A percentile compares a stretch with the other conserved stretches of the same genome.
These are phyloP conservation scores for Coelinius sp. DNA, from an alignment of 2,888 invertebrate genomes.

Conservation along the genomic window DNA sequence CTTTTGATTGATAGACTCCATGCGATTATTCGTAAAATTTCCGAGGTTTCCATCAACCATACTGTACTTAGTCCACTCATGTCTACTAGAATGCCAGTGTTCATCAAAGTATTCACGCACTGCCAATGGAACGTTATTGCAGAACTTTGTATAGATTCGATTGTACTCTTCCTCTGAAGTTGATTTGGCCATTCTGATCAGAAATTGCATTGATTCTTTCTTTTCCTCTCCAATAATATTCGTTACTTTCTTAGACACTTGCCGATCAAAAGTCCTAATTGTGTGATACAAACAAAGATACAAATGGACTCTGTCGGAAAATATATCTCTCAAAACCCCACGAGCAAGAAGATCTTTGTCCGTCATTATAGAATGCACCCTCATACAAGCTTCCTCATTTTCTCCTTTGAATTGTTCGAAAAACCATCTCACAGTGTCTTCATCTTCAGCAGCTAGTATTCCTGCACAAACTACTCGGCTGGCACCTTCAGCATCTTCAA, in stretches of 20 bases:
- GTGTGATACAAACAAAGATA: slow-evolving; percentile 38
- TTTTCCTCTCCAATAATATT: neutral
- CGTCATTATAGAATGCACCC: slow-evolving; percentile 42
- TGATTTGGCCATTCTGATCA: neutral
- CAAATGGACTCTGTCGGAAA: slow-evolving; percentile 25
- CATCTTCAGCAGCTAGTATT: slow-evolving; percentile 38
- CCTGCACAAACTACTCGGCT: slow-evolving; percentile 40
- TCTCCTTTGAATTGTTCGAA: slow-evolving; percentile 35
- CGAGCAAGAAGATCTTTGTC: slow-evolving; percentile 41
- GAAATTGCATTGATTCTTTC: neutral
- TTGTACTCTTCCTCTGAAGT: neutral
- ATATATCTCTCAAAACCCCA: slow-evolving; percentile 27
- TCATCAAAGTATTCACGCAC: neutral
- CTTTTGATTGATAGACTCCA: neutral
- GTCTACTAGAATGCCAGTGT: neutral
- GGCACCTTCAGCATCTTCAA: slow-evolving; percentile 41
- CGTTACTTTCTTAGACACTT: neutral
- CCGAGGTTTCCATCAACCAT: neutral
- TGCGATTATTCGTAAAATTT: neutral
- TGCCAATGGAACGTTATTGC: neutral
- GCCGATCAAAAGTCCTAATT: neutral
- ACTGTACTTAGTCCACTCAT: neutral
- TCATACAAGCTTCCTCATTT: slow-evolving; percentile 9
- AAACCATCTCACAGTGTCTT: slow-evolving; percentile 37
- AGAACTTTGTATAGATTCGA: neutral